Evolutionary conservation across 2,888 invertebrate species (phyloP).

Genomic region (Carterocephalus palaemon): DNA sequence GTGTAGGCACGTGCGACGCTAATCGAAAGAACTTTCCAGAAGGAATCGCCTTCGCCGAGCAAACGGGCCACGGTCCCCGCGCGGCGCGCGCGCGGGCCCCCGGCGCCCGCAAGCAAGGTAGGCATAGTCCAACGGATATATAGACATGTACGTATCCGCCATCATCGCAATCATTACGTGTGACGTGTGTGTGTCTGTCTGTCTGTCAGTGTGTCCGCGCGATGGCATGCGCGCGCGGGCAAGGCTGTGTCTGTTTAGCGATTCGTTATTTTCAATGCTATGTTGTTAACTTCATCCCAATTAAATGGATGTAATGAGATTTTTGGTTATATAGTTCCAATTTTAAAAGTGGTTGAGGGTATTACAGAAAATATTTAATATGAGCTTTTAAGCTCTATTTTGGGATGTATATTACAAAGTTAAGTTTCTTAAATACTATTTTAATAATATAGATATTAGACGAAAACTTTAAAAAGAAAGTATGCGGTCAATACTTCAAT

Average conservation of each 20-base stretch:
- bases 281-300: no score
- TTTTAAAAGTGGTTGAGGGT: no score
- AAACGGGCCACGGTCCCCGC: constrained; percentile 62
- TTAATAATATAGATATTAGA: no score
- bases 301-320: no score
- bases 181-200: constrained; percentile 36
- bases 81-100: constrained; percentile 54
- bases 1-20: no score
- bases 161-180: constrained; percentile 67
- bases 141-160: constrained; percentile 79
- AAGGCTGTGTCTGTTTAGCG: constrained; percentile 4
- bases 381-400: no score
- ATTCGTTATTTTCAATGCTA: no score
- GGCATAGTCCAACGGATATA: constrained; percentile 80
- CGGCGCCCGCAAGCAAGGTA: constrained; percentile 74
- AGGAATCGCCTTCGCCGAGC: constrained; percentile 55
- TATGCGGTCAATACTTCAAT: constrained; percentile 14
- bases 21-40: constrained; percentile 47
- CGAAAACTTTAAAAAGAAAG: no score
- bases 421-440: no score
- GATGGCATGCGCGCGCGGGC: constrained; percentile 2
- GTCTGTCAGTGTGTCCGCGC: constrained; percentile 12
- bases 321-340: no score
- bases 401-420: no score
- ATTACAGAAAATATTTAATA: no score